A percentile compares a stretch with the other conserved stretches of the same genome.
These are phyloP conservation scores for Scrobipalpa costella DNA, from an alignment of 2,888 invertebrate genomes.

Conservation along the genomic window DNA sequence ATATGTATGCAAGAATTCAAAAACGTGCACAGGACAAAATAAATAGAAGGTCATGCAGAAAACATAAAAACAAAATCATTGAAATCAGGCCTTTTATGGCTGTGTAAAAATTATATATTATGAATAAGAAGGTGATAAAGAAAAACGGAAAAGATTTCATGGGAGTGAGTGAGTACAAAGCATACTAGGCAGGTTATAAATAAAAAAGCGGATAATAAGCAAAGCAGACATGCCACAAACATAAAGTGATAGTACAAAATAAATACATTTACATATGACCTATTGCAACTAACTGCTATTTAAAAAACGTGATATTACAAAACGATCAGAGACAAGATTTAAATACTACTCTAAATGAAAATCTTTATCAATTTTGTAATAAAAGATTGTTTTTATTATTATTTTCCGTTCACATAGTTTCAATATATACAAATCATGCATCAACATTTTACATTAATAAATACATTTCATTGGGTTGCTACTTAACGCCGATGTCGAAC, in stretches of 20 bases:
- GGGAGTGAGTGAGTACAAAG: slow-evolving; percentile 37
- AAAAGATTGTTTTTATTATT: slow-evolving; percentile 75
- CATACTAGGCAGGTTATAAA: slow-evolving; percentile 42
- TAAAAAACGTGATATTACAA: slow-evolving; percentile 20
- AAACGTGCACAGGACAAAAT: slow-evolving; percentile 17
- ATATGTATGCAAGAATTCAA: slow-evolving; percentile 33
- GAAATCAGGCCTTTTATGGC: slow-evolving; percentile 62
- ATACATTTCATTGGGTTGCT: slow-evolving; percentile 64
- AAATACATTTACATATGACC: slow-evolving; percentile 32
- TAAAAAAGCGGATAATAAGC: slow-evolving; percentile 54
- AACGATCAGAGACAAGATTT: slow-evolving; percentile 76
- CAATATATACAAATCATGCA: slow-evolving; percentile 79
- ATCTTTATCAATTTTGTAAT: slow-evolving; percentile 68
- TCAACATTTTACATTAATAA: slow-evolving; percentile 74
- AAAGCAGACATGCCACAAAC: slow-evolving; percentile 59
- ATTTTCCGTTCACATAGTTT: slow-evolving; percentile 73
- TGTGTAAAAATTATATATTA: slow-evolving; percentile 32
- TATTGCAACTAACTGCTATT: slow-evolving; percentile 59
- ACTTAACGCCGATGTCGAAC: slow-evolving; percentile 56
- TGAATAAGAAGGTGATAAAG: slow-evolving; percentile 31
- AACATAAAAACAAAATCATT: slow-evolving; percentile 47
- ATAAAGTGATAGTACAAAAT: slow-evolving; percentile 40
- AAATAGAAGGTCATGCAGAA: slow-evolving; percentile 35
- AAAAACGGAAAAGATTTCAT: slow-evolving; percentile 32
- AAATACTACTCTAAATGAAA: slow-evolving; percentile 62